Conservation (phyloP, 1,140 invertebrate species). For the Brachionus rubens region DNA sequence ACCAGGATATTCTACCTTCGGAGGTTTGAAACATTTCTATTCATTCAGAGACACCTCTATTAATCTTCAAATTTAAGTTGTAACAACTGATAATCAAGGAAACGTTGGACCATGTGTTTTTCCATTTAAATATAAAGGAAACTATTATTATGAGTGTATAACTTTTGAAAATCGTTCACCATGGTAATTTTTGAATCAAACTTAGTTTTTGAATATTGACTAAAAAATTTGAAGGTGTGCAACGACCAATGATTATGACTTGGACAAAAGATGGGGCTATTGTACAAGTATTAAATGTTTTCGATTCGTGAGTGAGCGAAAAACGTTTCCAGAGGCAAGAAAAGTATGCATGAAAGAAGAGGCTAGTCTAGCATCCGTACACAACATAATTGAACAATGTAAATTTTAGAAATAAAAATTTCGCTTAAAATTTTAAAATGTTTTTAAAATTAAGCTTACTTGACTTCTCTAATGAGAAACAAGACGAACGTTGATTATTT, state of each 20-base stretch:
- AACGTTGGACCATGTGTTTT: slow-evolving; percentile 46
- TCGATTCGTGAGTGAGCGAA: slow-evolving; percentile 7
- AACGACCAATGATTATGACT: slow-evolving; percentile 47
- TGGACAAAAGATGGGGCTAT: slow-evolving; percentile 48
- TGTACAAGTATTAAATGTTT: slow-evolving; percentile 45
- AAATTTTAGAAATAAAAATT: background rate
- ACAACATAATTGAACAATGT: slow-evolving; percentile 36
- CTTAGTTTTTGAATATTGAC: too few relatives aligned
- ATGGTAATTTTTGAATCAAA: too few relatives aligned
- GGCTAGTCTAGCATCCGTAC: slow-evolving; percentile 31
- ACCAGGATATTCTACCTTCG: slow-evolving; percentile 36
- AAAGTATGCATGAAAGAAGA: slow-evolving; percentile 19
- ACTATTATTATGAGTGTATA: slow-evolving; percentile 47
- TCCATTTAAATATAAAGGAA: slow-evolving; percentile 48
- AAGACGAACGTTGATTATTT: slow-evolving; percentile 9
- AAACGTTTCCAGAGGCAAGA: slow-evolving; percentile 31
- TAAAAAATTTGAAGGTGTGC: too few relatives aligned
- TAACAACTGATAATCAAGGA: slow-evolving; percentile 33
- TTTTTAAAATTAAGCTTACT: background rate
- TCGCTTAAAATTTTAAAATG: background rate
- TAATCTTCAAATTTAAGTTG: background rate
- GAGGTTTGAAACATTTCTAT: background rate
- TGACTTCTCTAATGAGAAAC: slow-evolving; percentile 32
- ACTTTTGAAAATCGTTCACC: slow-evolving; percentile 7
- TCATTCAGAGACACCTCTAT: background rate